Conservation (phyloP, 2,888 invertebrate species). For the Ochropacha duplaris region DNA sequence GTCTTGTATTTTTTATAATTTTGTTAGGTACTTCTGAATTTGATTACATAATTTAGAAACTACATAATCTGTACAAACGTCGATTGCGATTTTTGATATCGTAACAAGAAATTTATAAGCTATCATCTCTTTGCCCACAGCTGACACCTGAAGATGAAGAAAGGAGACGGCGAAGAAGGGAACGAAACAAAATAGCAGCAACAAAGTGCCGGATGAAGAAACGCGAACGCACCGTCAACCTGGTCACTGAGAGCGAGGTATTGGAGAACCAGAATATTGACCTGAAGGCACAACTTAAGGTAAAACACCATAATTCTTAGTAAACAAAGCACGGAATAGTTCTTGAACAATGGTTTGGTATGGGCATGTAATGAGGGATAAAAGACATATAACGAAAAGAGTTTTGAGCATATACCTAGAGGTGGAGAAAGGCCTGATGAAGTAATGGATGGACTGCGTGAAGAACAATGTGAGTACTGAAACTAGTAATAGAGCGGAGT, state of each 20-base stretch:
- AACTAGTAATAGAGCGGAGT: too few relatives aligned
- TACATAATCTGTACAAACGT: not conserved
- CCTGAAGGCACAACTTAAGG: conserved; percentile 89
- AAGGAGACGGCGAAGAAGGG: conserved; percentile 91
- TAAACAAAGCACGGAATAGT: too few relatives aligned
- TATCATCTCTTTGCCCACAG: conserved; percentile 63
- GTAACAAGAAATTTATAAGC: not conserved
- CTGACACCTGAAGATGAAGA: conserved; percentile 96
- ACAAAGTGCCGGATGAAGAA: conserved; percentile 97
- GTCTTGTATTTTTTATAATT: too few relatives aligned
- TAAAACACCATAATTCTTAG: conserved; percentile 27
- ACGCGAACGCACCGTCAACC: conserved; percentile 92
- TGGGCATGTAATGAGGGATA: too few relatives aligned
- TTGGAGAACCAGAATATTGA: conserved; percentile 93
- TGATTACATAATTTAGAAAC: too few relatives aligned
- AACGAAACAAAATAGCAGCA: conserved; percentile 96
- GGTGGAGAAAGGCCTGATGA: too few relatives aligned
- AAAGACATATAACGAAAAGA: too few relatives aligned
- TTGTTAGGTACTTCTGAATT: too few relatives aligned
- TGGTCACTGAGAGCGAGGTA: conserved; percentile 93
- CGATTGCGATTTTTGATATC: not conserved
- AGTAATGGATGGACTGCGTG: too few relatives aligned
- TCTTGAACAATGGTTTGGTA: too few relatives aligned
- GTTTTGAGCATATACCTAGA: too few relatives aligned
- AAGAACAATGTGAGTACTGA: too few relatives aligned